A percentile compares a stretch with the other conserved stretches of the same genome.
phyloP scores from a whole-genome alignment of 1,140 invertebrate genomes.

The Orchesella cincta region DNA sequence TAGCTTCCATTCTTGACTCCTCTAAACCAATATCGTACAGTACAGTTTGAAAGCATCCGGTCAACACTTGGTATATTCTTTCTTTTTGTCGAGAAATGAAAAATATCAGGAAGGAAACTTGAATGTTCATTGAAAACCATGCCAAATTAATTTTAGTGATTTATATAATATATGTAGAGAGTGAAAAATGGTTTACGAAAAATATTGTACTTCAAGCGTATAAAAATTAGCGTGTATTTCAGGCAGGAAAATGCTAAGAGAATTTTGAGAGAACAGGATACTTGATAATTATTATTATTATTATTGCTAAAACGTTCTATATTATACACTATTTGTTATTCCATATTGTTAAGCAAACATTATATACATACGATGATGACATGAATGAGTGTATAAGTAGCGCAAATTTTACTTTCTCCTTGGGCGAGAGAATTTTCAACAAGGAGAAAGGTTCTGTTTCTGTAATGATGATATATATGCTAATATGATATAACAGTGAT shows the following conservation, averaged over 20 bases:
- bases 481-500: too few relatives aligned
- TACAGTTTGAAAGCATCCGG: too few relatives aligned
- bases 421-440: too few relatives aligned
- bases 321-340: neutral
- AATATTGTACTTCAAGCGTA: neutral
- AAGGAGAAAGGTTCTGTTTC: neutral
- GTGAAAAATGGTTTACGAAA: neutral
- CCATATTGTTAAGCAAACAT: neutral
- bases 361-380: too few relatives aligned
- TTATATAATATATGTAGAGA: conserved; percentile 10
- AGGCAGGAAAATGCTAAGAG: neutral
- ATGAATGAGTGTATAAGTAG: neutral
- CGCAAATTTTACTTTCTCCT: neutral
- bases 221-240: neutral
- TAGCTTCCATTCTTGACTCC: neutral
- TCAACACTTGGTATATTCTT: neutral
- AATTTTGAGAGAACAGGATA: neutral
- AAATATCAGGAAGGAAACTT: conserved; percentile 12
- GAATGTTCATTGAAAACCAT: conserved; percentile 27
- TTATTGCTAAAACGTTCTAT: neutral
- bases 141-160: conserved; percentile 23
- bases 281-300: neutral
- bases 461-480: too few relatives aligned
- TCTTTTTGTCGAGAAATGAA: neutral
- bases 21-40: too few relatives aligned